A percentile compares a stretch with the other conserved stretches of the same genome.
These are phyloP conservation scores for Triplophysa bombifrons DNA, from an alignment of 2,797 vertebrate species.

Conservation along the genomic window DNA sequence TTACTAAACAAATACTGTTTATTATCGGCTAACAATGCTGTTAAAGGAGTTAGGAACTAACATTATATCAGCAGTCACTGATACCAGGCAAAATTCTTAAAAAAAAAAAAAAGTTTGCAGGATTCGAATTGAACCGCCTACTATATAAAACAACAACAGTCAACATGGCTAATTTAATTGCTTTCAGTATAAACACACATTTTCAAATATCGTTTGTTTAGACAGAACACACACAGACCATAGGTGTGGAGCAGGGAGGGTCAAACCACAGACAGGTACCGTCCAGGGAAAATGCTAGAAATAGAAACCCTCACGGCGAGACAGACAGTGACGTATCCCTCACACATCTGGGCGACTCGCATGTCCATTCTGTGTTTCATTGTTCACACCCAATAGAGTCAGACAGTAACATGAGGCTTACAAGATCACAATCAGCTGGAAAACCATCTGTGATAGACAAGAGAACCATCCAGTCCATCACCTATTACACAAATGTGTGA, in stretches of 20 bases:
- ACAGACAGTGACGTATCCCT: constrained; percentile 42
- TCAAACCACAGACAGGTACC: constrained; percentile 26
- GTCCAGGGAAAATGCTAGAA: constrained; percentile 35
- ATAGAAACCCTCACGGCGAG: constrained; percentile 32
- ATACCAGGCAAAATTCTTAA: no score
- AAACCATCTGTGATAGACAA: constrained; percentile 31
- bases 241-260: constrained; percentile 6
- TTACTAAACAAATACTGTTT: no score
- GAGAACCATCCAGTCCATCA: background rate
- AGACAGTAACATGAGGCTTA: constrained; percentile 23
- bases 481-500: background rate
- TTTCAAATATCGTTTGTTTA: constrained; percentile 28
- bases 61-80: no score
- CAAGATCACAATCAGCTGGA: background rate
- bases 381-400: constrained; percentile 31
- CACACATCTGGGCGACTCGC: constrained; percentile 35
- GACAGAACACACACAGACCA: constrained; percentile 51
- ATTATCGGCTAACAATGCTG: no score
- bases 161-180: background rate
- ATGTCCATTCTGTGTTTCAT: constrained; percentile 6
- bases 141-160: background rate
- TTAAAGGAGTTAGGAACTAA: no score
- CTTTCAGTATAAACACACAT: background rate
- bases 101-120: background rate
- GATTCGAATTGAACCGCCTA: background rate